These are phyloP conservation scores for Phortica variegata DNA, from an alignment of 1,140 invertebrate genomes.

Conservation along the genomic window DNA sequence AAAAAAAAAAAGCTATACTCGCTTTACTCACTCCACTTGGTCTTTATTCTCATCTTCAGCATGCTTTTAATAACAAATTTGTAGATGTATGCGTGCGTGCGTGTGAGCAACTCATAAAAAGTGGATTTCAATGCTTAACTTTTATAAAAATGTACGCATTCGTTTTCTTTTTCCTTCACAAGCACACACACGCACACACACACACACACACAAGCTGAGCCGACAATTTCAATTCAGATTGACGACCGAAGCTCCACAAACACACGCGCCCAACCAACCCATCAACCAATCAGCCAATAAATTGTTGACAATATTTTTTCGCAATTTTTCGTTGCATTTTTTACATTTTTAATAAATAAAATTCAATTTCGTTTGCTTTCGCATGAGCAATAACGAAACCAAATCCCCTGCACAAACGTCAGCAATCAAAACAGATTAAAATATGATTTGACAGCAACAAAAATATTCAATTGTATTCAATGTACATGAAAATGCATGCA, in stretches of 20 bases:
- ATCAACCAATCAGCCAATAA: too few species aligned
- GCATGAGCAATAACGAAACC: conserved; percentile 12
- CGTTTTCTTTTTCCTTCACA: too few species aligned
- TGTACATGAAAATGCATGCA: conserved; percentile 15
- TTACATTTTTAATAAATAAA: conserved; percentile 47
- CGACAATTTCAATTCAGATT: background rate
- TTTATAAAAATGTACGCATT: conserved; percentile 32
- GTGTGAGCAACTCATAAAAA: conserved; percentile 40
- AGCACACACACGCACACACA: conserved; percentile 5
- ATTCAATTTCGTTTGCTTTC: conserved; percentile 35
- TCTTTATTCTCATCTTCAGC: conserved; percentile 7
- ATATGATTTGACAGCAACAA: conserved; percentile 55
- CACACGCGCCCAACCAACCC: too few species aligned
- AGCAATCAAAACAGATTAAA: conserved; percentile 57
- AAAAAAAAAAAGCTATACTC: too few species aligned
- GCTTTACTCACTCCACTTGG: too few species aligned
- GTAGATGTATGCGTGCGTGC: conserved; percentile 10
- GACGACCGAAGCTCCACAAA: too few species aligned
- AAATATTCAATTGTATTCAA: conserved; percentile 10
- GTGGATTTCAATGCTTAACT: conserved; percentile 52
- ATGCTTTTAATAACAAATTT: conserved; percentile 37
- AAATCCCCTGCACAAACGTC: conserved; percentile 56
- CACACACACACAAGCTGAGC: background rate
- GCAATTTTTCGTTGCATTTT: background rate
- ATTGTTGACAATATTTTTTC: background rate